Percentiles rank a stretch among this genome's conserved stretches.
Conservation (phyloP, 2,888 invertebrate genomes). For the Incurvaria masculella region DNA sequence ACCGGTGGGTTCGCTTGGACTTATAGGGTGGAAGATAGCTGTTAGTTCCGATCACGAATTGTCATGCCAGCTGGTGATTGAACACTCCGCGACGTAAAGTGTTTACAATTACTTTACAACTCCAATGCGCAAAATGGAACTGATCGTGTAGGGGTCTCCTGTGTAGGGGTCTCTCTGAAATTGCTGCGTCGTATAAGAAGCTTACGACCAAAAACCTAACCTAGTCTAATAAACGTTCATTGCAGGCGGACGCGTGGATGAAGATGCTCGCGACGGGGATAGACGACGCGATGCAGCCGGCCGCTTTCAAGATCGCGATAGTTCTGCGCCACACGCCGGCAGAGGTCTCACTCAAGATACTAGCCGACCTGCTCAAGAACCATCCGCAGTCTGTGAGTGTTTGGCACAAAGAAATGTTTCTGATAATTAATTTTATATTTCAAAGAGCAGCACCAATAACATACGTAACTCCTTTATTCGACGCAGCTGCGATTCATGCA, state of each 20-base stretch:
- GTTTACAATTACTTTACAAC: background rate
- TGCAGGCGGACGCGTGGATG: conserved; percentile 44
- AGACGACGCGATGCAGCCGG: conserved; percentile 37
- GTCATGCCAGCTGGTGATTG: background rate
- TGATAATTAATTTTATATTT: no score
- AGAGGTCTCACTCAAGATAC: conserved; percentile 28
- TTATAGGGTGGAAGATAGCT: background rate
- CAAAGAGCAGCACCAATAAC: no score
- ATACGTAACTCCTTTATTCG: no score
- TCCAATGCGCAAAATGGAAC: background rate
- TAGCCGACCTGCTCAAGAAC: conserved; percentile 31
- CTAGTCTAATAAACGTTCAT: no score
- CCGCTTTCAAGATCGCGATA: conserved; percentile 42
- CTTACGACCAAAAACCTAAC: no score
- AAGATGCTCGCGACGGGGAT: conserved; percentile 34
- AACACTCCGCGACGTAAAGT: conserved; percentile 8
- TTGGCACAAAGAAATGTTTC: background rate
- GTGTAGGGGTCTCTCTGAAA: no score
- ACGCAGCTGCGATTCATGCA: no score
- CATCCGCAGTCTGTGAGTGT: conserved; percentile 40
- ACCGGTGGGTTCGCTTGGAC: background rate
- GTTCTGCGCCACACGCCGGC: conserved; percentile 42
- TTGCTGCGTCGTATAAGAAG: no score
- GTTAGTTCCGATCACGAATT: background rate
- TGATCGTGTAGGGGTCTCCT: background rate